phyloP scores from a whole-genome alignment of 2,888 invertebrate genomes.

The Endotricha flammealis region DNA sequence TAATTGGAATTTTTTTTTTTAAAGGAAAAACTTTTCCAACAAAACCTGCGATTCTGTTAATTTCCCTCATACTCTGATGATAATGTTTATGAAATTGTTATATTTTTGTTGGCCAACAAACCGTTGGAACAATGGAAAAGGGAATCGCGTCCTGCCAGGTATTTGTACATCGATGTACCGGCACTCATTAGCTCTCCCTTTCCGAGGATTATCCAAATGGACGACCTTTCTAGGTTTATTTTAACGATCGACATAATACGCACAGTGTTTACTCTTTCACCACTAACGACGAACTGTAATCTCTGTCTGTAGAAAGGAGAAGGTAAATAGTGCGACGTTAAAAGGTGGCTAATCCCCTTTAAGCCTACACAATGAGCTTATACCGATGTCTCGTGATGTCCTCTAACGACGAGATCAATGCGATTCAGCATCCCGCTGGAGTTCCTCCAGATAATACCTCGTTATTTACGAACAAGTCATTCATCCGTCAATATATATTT shows the following conservation, averaged over 20 bases:
- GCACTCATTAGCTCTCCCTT: slow-evolving; percentile 18
- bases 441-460: slow-evolving; percentile 48
- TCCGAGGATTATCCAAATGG: slow-evolving; percentile 22
- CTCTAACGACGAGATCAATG: slow-evolving; percentile 59
- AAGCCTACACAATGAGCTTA: slow-evolving; percentile 68
- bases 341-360: slow-evolving; percentile 67
- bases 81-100: too few relatives aligned
- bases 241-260: slow-evolving; percentile 22
- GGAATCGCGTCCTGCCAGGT: not conserved
- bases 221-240: slow-evolving; percentile 15
- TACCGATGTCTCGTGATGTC: slow-evolving; percentile 48
- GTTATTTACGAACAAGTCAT: slow-evolving; percentile 34
- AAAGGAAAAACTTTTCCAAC: too few relatives aligned
- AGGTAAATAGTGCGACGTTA: slow-evolving; percentile 68
- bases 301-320: slow-evolving; percentile 38
- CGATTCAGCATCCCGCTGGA: slow-evolving; percentile 47
- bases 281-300: slow-evolving; percentile 44
- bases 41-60: too few relatives aligned
- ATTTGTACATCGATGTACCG: not conserved
- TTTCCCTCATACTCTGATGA: too few relatives aligned
- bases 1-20: too few relatives aligned
- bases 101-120: too few relatives aligned
- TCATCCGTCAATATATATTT: slow-evolving; percentile 28
- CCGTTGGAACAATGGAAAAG: too few relatives aligned
- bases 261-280: slow-evolving; percentile 36